Percentiles rank a stretch among this genome's conserved stretches.
These are phyloP conservation scores for Archegozetes longisetosus DNA, from an alignment of 1,140 invertebrate species.

Conservation along the genomic window DNA sequence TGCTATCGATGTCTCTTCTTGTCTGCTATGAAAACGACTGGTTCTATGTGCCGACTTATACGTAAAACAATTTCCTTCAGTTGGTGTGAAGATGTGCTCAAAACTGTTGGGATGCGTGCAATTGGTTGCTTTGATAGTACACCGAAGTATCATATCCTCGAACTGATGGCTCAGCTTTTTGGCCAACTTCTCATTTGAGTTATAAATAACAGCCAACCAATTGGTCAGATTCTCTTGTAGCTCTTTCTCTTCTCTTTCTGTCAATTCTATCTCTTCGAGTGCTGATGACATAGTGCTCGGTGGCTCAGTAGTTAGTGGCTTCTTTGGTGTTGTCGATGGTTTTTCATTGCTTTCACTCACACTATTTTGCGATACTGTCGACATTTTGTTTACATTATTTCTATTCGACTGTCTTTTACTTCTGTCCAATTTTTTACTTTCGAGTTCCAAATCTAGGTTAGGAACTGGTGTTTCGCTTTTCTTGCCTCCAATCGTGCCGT, in stretches of 20 bases:
- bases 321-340: conserved; percentile 2
- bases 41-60: conserved; percentile 10
- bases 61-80: conserved; percentile 20
- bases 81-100: conserved; percentile 16
- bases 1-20: conserved; percentile 16
- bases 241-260: conserved; percentile 19
- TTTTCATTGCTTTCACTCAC: background rate
- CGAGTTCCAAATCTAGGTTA: no score
- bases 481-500: background rate
- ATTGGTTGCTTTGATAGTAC: conserved; percentile 19
- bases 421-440: background rate
- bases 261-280: conserved; percentile 15
- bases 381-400: conserved; percentile 1
- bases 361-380: background rate
- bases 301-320: background rate
- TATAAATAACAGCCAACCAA: conserved; percentile 19
- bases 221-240: conserved; percentile 20
- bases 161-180: conserved; percentile 17
- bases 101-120: conserved; percentile 18
- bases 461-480: no score
- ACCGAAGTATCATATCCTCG: conserved; percentile 17
- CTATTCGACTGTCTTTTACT: background rate
- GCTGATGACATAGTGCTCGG: background rate
- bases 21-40: background rate
- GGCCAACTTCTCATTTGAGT: conserved; percentile 14